phyloP scores from a whole-genome alignment of 2,113 vertebrate genomes.

The Hippolais icterina region DNA sequence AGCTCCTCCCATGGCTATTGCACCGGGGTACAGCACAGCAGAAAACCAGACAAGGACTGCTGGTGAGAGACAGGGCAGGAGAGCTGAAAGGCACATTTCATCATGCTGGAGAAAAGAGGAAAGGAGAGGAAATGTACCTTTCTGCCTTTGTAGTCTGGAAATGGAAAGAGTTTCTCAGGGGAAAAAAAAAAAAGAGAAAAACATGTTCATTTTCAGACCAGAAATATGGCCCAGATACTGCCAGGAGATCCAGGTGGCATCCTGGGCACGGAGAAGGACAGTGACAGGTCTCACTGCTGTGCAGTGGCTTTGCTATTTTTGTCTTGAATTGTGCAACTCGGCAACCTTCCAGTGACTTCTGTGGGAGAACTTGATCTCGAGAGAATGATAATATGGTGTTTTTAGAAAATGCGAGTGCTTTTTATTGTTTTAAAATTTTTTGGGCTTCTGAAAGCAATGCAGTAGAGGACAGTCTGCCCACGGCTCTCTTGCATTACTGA shows the following conservation, averaged over 20 bases:
- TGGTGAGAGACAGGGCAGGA: background rate
- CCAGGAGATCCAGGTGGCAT: background rate
- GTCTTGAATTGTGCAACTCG: fast-evolving
- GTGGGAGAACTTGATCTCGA: background rate
- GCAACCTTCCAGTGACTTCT: background rate
- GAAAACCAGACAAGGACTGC: background rate
- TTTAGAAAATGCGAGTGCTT: background rate
- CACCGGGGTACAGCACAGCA: too few relatives aligned
- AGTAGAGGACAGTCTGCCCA: background rate
- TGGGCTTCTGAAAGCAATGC: background rate
- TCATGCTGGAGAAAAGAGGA: background rate
- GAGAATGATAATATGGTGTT: background rate
- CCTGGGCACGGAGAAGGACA: background rate
- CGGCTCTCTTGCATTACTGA: background rate
- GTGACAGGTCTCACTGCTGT: background rate
- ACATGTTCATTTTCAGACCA: background rate
- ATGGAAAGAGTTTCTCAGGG: background rate
- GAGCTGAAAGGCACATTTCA: background rate
- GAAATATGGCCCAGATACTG: background rate
- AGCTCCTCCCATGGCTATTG: background rate
- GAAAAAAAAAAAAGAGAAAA: background rate
- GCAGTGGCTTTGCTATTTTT: background rate
- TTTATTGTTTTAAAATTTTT: background rate
- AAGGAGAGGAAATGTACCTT: background rate
- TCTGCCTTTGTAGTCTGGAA: background rate